A percentile compares a stretch with the other conserved stretches of the same genome.
Conservation (phyloP, 2,888 invertebrate species). For the Pristionchus maxplancki region DNA sequence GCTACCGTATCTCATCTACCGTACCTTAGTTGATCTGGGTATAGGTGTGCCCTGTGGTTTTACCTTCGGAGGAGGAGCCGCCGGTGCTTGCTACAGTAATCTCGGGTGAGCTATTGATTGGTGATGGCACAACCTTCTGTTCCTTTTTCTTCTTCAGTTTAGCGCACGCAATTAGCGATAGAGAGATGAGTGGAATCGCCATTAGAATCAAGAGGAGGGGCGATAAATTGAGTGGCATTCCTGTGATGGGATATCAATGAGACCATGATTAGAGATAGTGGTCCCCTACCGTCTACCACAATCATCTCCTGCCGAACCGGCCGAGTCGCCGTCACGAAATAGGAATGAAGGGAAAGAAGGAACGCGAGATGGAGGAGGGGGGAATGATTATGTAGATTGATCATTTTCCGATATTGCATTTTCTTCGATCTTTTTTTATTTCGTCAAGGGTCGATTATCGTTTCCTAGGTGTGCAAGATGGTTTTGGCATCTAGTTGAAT, state of each 20-base stretch:
- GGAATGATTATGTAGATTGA: not conserved
- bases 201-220: not conserved
- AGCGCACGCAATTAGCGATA: not conserved
- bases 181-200: slow-evolving; percentile 19
- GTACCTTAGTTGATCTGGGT: slow-evolving; percentile 27
- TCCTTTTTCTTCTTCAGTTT: slow-evolving; percentile 10
- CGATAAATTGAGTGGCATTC: not conserved
- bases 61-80: slow-evolving; percentile 1
- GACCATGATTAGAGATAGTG: too few species aligned
- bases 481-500: not conserved
- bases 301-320: slow-evolving; percentile 16
- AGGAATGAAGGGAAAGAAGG: not conserved
- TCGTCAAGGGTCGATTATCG: not conserved
- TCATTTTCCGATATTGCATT: too few species aligned
- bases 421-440: not conserved
- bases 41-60: not conserved
- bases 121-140: not conserved
- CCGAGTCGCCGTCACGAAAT: not conserved
- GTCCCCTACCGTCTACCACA: not conserved
- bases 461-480: not conserved
- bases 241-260: not conserved
- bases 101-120: not conserved
- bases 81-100: slow-evolving; percentile 1
- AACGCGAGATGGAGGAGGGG: not conserved
- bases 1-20: not conserved